Conservation (phyloP, 2,888 invertebrate species). For the Alloscopus bannaensis region DNA sequence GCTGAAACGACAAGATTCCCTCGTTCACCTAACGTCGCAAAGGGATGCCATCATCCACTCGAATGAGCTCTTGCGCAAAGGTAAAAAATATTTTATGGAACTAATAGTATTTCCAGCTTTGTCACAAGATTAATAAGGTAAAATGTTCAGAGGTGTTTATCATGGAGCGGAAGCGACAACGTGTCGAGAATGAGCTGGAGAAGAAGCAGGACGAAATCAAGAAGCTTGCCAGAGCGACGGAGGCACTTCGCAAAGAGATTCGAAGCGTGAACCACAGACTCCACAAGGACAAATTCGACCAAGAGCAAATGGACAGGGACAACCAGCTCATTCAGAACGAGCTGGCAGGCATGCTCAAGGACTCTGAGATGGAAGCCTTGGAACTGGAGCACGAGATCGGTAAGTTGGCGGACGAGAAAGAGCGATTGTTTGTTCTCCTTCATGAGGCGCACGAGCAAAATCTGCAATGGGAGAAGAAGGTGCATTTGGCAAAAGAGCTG, state of each 20-base stretch:
- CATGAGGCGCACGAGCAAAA: constrained; percentile 78
- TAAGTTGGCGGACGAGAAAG: constrained; percentile 82
- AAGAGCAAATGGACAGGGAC: constrained; percentile 78
- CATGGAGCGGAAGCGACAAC: constrained; percentile 85
- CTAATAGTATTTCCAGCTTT: too few relatives aligned
- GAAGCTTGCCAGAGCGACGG: constrained; percentile 80
- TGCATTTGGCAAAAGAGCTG: constrained; percentile 83
- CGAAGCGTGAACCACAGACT: constrained; percentile 80
- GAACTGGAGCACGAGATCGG: constrained; percentile 83
- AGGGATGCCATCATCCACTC: constrained; percentile 82
- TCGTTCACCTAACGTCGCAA: constrained; percentile 83
- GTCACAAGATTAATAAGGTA: too few relatives aligned
- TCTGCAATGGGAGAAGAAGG: constrained; percentile 89
- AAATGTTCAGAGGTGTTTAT: constrained; percentile 79
- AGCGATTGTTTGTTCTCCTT: constrained; percentile 80
- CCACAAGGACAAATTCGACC: constrained; percentile 78
- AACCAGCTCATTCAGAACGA: constrained; percentile 79
- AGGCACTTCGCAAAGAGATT: constrained; percentile 80
- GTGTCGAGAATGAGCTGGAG: constrained; percentile 82
- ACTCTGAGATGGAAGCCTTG: constrained; percentile 82
- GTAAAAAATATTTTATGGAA: constrained; percentile 76
- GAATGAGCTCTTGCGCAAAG: constrained; percentile 83
- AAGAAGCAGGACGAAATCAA: constrained; percentile 78
- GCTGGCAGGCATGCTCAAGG: constrained; percentile 78
- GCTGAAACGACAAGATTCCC: constrained; percentile 85